Percentiles rank a stretch among this genome's conserved stretches.
Evolutionary conservation across 2,888 invertebrate species (phyloP).

Genomic region (Mythimna ferrago): DNA sequence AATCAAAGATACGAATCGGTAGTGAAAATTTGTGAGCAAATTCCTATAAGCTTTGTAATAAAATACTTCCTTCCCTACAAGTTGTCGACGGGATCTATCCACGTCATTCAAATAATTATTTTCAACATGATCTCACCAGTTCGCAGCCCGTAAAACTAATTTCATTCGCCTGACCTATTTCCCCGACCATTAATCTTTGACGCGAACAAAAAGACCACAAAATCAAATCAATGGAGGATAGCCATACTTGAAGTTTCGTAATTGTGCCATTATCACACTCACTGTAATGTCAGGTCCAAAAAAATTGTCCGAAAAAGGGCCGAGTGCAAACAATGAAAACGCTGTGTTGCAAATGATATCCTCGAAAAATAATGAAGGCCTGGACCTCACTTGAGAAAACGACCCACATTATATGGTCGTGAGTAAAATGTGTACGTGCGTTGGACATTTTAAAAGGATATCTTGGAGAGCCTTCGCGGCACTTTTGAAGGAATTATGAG

Average conservation of each 20-base stretch:
- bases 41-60: conserved; percentile 57
- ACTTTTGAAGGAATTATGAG: conserved; percentile 65
- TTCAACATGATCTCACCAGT: conserved; percentile 48
- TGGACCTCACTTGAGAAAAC: conserved; percentile 80
- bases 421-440: conserved; percentile 77
- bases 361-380: conserved; percentile 82
- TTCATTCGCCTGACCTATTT: conserved; percentile 46
- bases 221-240: conserved; percentile 36
- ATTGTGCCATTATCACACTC: conserved; percentile 49
- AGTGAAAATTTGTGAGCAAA: conserved; percentile 55
- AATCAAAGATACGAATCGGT: conserved; percentile 45
- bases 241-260: conserved; percentile 17
- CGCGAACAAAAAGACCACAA: conserved; percentile 22
- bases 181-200: conserved; percentile 40
- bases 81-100: conserved; percentile 46
- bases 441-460: conserved; percentile 78
- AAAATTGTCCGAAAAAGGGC: conserved; percentile 62
- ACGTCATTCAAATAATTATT: conserved; percentile 57
- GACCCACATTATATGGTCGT: conserved; percentile 62
- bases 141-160: conserved; percentile 50
- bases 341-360: conserved; percentile 81
- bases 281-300: conserved; percentile 31
- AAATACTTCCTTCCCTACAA: conserved; percentile 51
- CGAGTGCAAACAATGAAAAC: conserved; percentile 76
- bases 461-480: conserved; percentile 68